These are phyloP conservation scores for Podocnemis expansa DNA, from an alignment of 2,113 vertebrate species.

Conservation along the genomic window DNA sequence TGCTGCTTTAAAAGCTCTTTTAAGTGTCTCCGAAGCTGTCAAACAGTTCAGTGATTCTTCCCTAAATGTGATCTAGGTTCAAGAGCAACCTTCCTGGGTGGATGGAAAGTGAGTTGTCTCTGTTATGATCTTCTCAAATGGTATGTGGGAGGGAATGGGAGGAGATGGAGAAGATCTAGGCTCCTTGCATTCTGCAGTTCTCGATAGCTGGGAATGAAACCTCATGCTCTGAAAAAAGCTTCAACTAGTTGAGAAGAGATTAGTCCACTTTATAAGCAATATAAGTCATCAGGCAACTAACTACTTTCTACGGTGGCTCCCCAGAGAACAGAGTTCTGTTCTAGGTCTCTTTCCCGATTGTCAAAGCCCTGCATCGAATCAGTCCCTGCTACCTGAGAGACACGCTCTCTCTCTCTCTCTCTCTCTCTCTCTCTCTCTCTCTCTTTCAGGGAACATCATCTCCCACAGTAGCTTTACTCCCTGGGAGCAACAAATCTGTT, in stretches of 20 bases:
- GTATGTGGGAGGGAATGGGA: background rate
- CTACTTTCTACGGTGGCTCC: background rate
- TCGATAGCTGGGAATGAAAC: background rate
- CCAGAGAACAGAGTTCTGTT: background rate
- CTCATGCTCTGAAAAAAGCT: background rate
- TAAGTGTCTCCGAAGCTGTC: background rate
- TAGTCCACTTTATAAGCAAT: background rate
- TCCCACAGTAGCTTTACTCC: background rate
- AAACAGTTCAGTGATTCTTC: background rate
- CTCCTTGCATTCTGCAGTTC: background rate
- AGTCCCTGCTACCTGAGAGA: accelerated
- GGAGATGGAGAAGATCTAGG: background rate
- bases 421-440: background rate
- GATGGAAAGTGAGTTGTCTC: background rate
- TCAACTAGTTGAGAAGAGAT: background rate
- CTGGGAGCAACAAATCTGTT: background rate
- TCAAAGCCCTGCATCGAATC: accelerated
- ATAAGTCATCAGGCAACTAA: background rate
- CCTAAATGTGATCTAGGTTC: background rate
- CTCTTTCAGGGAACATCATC: accelerated
- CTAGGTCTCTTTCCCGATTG: accelerated
- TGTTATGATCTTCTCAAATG: accelerated
- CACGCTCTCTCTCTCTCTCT: background rate
- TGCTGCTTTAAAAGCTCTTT: background rate
- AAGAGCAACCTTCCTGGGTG: background rate